Base-by-base conservation (phyloP, 2,113 vertebrate species). In the Seriola aureovittata region DNA sequence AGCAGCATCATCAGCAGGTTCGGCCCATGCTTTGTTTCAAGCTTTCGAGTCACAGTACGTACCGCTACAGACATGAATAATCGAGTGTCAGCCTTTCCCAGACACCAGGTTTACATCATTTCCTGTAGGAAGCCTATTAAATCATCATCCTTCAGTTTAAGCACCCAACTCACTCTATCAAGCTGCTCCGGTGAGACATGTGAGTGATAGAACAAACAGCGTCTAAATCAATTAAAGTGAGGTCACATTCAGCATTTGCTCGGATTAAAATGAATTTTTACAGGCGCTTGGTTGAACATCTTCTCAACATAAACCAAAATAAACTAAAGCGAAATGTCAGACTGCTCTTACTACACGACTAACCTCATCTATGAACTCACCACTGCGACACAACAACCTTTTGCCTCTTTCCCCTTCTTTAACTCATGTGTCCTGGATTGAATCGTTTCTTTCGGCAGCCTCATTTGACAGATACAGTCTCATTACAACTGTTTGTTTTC, bases 401-500 rank as follows among this genome's bases (percentile, higher is more conserved):
- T 46, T 11, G 1, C 36, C 54, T 55, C 44, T 32, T 16, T 8
- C 57, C 66, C 80, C 73, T 5, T 54, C 14, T 17, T 42, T 40
- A 12, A 1, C 68, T 57, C 19, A 11, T 11, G 38, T 52, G 60
- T 34, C 70, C 59, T 34, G 40, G 75, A 81, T 9, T n/a, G 55
- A 81, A 59, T 69, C 54, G 40, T 36, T 52, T 71, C 25, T 29
- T 75, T 82, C 78, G n/a, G 78, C 62, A 59, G 73, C 82, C 79
- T 87, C 80, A 52, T 80, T 78, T 85, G 88, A 91, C 84, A 83
- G 87, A 91, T 79, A 64, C 74, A 71, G 88, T 82, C 87, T 93
- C 87, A 84, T 85, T 86, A 87, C 89, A 86, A 88, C 87, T 88
- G 88, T 89, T 89, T 95, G 93, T 94, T 95, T 93, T 92, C 90